Evolutionary conservation across 2,797 vertebrate genomes (phyloP), one percentile per base, ranked within the genome.

Genomic region (Manis pentadactyla): DNA sequence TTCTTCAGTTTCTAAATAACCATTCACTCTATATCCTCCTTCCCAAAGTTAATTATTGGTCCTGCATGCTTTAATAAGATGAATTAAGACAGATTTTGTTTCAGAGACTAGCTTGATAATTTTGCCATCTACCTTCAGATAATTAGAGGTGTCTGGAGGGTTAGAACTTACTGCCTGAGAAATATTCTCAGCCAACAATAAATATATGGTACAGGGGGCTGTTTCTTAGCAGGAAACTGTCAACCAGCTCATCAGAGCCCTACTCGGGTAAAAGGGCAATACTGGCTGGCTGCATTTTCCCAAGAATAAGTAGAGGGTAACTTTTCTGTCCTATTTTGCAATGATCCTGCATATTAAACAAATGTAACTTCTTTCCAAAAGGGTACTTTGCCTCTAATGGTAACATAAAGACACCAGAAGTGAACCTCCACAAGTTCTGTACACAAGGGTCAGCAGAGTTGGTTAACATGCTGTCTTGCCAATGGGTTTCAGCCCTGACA

Each of bases 211-310:
- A 21, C 5, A 53, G 15, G 49, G 5, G 31, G 21, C 25, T n/a
- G 17, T 73, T 93, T 96, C 66, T 49, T 57, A 88, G 68, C 68
- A 92, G 92, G 77, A 88, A 85, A 69, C n/a, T n/a, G 49, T 86
- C 92, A 88, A 39, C 14, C 93, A 73, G 39, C 23, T 88, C 73
- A 68, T 31, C 51, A 82, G 14, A 59, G 23, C 2, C 27, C 77
- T 14, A 29, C 53, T 37, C 14, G 82, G 39, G 21, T 81, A 55
- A 93, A 37, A 42, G 1, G n/a, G 15, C 75, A 71, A 61, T 21
- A 29, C 0, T 42, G 29, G 59, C 37, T 69, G 49, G 46, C 59
- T 53, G 55, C 4, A 7, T 11, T 51, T 31, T 61, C 83, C 64
- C 17, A 19, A 81, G 53, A 87, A 39, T 51, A 93, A 92, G 51